phyloP scores from a whole-genome alignment of 2,888 invertebrate genomes.

The Zhengitettix transpicula region DNA sequence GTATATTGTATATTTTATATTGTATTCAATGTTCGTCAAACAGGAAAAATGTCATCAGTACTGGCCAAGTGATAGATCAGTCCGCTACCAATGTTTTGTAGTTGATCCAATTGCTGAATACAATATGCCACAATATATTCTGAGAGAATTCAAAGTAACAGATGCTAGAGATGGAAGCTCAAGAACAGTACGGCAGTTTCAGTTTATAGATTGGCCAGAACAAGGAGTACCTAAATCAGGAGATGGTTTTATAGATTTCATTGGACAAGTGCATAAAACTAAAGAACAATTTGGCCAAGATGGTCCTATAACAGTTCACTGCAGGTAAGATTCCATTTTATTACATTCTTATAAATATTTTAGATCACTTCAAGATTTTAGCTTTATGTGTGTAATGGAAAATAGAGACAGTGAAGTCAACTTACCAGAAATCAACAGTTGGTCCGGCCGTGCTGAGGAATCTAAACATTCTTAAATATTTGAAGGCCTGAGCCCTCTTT shows the following conservation, averaged over 20 bases:
- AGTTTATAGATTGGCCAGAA: slow-evolving; percentile 92
- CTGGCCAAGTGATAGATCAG: slow-evolving; percentile 96
- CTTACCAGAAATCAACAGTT: too few species aligned
- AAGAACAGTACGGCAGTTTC: slow-evolving; percentile 88
- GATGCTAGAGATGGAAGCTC: slow-evolving; percentile 95
- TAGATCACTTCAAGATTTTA: too few species aligned
- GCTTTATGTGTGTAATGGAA: too few species aligned
- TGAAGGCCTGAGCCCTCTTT: too few species aligned
- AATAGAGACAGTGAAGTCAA: too few species aligned
- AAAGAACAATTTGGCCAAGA: slow-evolving; percentile 99
- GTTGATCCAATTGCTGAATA: slow-evolving; percentile 99
- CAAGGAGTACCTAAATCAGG: slow-evolving; percentile 95
- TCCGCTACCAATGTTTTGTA: slow-evolving; percentile 93
- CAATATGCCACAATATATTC: slow-evolving; percentile 98
- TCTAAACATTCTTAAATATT: too few species aligned
- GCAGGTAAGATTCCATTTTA: slow-evolving; percentile 42
- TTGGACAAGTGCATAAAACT: slow-evolving; percentile 98
- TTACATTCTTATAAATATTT: too few species aligned
- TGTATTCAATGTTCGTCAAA: slow-evolving; percentile 14
- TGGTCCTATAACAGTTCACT: slow-evolving; percentile 97
- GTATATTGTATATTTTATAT: not conserved
- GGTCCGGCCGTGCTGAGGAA: too few species aligned
- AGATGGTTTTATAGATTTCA: slow-evolving; percentile 98
- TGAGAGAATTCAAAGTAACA: slow-evolving; percentile 97
- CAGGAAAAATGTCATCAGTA: slow-evolving; percentile 99